phyloP scores from a whole-genome alignment of 1,140 invertebrate genomes.

The Halyomorpha halys region DNA sequence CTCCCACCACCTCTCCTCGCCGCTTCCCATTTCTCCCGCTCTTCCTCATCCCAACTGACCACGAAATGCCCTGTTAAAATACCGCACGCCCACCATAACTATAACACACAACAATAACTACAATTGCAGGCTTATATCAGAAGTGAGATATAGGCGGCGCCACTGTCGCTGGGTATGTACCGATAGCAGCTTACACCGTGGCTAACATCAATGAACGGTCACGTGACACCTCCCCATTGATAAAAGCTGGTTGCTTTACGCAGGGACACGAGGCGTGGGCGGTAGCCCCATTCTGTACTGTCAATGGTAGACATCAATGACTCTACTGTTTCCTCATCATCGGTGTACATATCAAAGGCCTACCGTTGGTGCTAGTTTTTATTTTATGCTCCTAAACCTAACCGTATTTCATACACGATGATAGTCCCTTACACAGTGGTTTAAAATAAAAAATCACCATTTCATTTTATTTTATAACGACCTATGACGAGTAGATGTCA shows the following conservation, averaged over 20 bases:
- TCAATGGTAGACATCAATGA: too few relatives aligned
- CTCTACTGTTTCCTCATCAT: too few relatives aligned
- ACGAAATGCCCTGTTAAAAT: neutral
- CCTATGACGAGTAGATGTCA: too few relatives aligned
- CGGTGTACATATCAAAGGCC: too few relatives aligned
- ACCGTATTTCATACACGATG: too few relatives aligned
- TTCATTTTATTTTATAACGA: too few relatives aligned
- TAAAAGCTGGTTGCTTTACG: neutral
- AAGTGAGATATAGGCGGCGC: neutral
- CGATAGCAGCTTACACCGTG: neutral
- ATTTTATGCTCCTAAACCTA: too few relatives aligned
- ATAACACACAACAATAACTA: neutral
- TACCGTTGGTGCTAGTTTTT: too few relatives aligned
- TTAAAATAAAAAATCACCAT: too few relatives aligned
- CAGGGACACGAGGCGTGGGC: too few relatives aligned
- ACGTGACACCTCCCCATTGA: slow-evolving; percentile 6
- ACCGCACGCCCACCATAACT: neutral
- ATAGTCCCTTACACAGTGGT: too few relatives aligned
- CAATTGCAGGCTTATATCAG: neutral
- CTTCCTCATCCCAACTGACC: neutral
- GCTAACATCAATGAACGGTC: slow-evolving; percentile 2
- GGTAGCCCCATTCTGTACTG: too few relatives aligned
- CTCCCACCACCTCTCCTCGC: neutral
- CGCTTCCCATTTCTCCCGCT: neutral
- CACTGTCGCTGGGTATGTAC: neutral